Evolutionary conservation across 2,113 vertebrate species (phyloP).

Genomic region (Microtus oregoni): DNA sequence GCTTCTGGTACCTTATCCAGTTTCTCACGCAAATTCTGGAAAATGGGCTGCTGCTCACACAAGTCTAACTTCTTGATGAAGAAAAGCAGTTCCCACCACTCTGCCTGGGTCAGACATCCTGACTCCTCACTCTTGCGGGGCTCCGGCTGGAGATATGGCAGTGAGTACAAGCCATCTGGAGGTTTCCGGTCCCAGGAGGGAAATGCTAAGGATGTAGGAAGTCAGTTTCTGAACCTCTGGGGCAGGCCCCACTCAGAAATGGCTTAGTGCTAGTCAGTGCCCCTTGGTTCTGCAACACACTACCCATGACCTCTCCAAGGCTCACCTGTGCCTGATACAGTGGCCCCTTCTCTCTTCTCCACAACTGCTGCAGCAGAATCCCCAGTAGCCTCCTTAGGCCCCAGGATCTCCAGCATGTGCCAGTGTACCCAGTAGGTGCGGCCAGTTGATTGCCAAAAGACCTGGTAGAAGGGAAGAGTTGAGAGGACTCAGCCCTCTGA

Average conservation of each 20-base stretch:
- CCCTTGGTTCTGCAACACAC: background rate
- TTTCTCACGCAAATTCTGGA: conserved; percentile 87
- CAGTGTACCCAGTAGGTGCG: conserved; percentile 97
- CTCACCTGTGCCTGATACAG: conserved; percentile 78
- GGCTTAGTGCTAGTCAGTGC: background rate
- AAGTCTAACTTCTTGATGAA: conserved; percentile 94
- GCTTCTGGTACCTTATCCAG: conserved; percentile 85
- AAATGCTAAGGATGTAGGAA: conserved; percentile 38
- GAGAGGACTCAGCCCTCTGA: background rate
- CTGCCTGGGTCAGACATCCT: conserved; percentile 87
- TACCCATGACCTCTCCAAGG: background rate
- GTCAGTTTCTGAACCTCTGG: background rate
- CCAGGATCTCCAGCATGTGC: conserved; percentile 96
- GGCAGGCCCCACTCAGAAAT: background rate
- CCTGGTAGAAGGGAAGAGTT: conserved; percentile 82
- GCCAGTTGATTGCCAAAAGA: conserved; percentile 94
- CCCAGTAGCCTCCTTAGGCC: conserved; percentile 85
- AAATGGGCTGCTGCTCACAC: conserved; percentile 90
- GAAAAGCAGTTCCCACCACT: conserved; percentile 98
- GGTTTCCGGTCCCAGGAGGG: conserved; percentile 87
- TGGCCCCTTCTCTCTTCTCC: conserved; percentile 40
- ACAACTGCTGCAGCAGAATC: background rate
- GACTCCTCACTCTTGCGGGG: conserved; percentile 81
- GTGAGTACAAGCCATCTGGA: conserved; percentile 89
- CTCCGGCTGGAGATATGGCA: conserved; percentile 90